A percentile compares a stretch with the other conserved stretches of the same genome.
phyloP scores from a whole-genome alignment of 2,888 invertebrate genomes.

The Molorchus minor region DNA sequence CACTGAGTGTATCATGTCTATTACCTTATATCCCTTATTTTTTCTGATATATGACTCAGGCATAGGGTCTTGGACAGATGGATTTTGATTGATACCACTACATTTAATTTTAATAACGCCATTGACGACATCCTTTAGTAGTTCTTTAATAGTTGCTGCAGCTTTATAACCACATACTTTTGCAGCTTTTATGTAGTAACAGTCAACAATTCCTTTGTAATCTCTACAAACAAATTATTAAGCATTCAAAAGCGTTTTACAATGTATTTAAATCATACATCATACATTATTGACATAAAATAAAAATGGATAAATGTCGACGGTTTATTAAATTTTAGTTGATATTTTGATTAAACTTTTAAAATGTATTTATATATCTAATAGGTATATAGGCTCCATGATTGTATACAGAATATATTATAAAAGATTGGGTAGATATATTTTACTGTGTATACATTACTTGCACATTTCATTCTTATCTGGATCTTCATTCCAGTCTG shows the following conservation, averaged over 20 bases:
- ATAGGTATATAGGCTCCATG: too few species aligned
- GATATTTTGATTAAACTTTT: slow-evolving; percentile 12
- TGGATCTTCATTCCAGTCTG: slow-evolving; percentile 66
- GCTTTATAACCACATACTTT: slow-evolving; percentile 64
- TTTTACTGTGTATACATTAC: slow-evolving; percentile 47
- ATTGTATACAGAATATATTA: too few species aligned
- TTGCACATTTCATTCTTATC: slow-evolving; percentile 62
- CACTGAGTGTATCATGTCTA: background rate
- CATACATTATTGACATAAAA: too few species aligned
- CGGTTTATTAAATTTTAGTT: too few species aligned
- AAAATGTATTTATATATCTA: background rate
- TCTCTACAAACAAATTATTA: slow-evolving; percentile 54
- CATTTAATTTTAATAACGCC: slow-evolving; percentile 51
- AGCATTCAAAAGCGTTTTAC: too few species aligned
- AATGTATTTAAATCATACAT: too few species aligned
- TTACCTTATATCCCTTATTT: slow-evolving; percentile 29
- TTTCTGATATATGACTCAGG: slow-evolving; percentile 46
- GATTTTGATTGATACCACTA: slow-evolving; percentile 44
- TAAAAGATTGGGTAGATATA: too few species aligned
- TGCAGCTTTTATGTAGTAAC: slow-evolving; percentile 65
- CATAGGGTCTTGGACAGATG: slow-evolving; percentile 50
- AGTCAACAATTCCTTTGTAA: slow-evolving; percentile 64
- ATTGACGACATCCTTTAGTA: slow-evolving; percentile 54
- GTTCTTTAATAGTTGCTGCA: slow-evolving; percentile 59
- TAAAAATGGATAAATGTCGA: too few species aligned